Conservation (phyloP, 2,797 vertebrate genomes). For the Hephaestus fuliginosus region DNA sequence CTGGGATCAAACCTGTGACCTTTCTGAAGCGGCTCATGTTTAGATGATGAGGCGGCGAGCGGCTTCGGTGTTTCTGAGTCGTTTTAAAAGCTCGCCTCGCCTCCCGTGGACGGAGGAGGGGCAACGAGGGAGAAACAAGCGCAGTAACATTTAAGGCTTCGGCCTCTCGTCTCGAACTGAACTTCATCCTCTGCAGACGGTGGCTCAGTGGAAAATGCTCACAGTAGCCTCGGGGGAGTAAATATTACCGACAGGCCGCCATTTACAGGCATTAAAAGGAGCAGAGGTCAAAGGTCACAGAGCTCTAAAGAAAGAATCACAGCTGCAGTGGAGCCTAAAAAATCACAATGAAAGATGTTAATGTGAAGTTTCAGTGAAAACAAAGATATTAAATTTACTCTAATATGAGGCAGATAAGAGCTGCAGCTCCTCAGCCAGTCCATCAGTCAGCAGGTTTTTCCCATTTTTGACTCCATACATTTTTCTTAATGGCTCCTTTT, state of each 20-base stretch:
- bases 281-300: constrained; percentile 34
- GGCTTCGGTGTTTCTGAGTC: not conserved
- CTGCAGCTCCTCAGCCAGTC: too few species aligned
- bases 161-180: not conserved
- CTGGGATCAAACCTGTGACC: constrained; percentile 24
- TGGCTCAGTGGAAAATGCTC: constrained; percentile 43
- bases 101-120: not conserved
- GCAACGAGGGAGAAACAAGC: constrained; percentile 36
- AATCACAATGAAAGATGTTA: not conserved
- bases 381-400: too few species aligned
- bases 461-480: not conserved
- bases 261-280: not conserved
- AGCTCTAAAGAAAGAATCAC: not conserved
- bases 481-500: too few species aligned
- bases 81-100: constrained; percentile 15
- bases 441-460: not conserved
- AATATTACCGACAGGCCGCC: constrained; percentile 14
- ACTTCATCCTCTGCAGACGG: constrained; percentile 28
- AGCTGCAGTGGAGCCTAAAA: not conserved
- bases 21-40: constrained; percentile 14
- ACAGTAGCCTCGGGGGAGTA: constrained; percentile 34
- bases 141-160: constrained; percentile 57
- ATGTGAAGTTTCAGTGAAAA: too few species aligned
- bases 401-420: not conserved
- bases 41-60: not conserved